A percentile compares a stretch with the other conserved stretches of the same genome.
Conservation (phyloP, 2,113 vertebrate genomes). For the Cephalopterus ornatus region DNA sequence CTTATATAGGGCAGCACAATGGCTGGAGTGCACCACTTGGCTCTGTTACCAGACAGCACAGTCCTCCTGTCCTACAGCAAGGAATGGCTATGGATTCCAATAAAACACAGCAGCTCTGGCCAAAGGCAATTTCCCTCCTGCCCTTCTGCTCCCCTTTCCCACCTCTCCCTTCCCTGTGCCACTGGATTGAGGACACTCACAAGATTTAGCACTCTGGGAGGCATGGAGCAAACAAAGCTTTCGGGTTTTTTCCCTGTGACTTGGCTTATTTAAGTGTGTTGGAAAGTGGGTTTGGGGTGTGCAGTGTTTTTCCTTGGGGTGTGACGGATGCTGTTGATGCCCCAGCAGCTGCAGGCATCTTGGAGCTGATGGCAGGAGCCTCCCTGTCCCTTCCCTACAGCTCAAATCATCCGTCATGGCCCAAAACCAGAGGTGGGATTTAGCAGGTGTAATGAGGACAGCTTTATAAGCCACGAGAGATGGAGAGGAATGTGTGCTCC, state of each 20-base stretch:
- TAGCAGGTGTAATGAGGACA: not conserved
- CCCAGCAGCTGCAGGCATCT: not conserved
- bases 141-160: not conserved
- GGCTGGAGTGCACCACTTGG: not conserved
- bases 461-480: fast-evolving
- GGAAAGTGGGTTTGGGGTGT: not conserved
- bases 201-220: not conserved
- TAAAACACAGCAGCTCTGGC: not conserved
- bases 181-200: not conserved
- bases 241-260: not conserved
- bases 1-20: not conserved
- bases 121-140: not conserved
- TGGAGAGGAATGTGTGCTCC: not conserved
- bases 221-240: not conserved
- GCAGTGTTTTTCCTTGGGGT: not conserved
- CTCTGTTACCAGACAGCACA: not conserved
- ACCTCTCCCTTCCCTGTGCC: not conserved
- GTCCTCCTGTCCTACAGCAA: not conserved
- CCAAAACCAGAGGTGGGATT: not conserved
- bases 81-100: not conserved
- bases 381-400: not conserved
- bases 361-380: not conserved
- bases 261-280: not conserved
- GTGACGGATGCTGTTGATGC: fast-evolving
- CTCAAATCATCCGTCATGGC: not conserved